Percentiles rank a stretch among this genome's conserved stretches.
phyloP scores from a whole-genome alignment of 2,113 vertebrate species.

The Rhinoderma darwinii region DNA sequence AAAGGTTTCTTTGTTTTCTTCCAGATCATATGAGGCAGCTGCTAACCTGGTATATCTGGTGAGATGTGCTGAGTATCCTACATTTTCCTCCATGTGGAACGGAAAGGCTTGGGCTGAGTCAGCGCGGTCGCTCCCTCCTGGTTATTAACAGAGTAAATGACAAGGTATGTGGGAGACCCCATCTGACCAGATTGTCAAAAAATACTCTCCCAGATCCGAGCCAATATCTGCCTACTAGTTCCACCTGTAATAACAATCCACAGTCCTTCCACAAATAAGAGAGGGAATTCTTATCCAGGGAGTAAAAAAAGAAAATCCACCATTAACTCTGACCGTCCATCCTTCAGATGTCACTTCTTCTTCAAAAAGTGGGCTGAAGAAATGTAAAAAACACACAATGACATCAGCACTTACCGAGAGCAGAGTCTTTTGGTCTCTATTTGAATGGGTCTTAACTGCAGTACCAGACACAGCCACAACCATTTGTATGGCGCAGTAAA shows the following conservation, averaged over 20 bases:
- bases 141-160: conserved; percentile 55
- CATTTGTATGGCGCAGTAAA: not conserved
- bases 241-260: conserved; percentile 55
- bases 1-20: no score
- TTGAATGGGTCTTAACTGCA: not conserved
- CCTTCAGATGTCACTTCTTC: not conserved
- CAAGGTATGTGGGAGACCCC: conserved; percentile 46
- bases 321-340: not conserved
- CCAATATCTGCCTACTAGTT: conserved; percentile 38
- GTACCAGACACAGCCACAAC: not conserved
- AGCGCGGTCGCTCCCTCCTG: conserved; percentile 12
- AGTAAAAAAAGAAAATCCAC: not conserved
- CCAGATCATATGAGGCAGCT: not conserved
- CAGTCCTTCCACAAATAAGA: conserved; percentile 1
- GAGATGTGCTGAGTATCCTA: not conserved
- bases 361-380: not conserved
- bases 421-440: not conserved
- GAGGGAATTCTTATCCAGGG: conserved; percentile 16
- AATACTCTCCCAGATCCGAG: conserved; percentile 16
- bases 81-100: not conserved
- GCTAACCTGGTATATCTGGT: not conserved
- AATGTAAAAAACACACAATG: not conserved
- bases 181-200: conserved; percentile 34
- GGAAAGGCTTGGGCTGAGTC: conserved; percentile 24
- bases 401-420: not conserved